These are phyloP conservation scores for Egretta garzetta DNA, from an alignment of 2,113 vertebrate species.

Conservation along the genomic window DNA sequence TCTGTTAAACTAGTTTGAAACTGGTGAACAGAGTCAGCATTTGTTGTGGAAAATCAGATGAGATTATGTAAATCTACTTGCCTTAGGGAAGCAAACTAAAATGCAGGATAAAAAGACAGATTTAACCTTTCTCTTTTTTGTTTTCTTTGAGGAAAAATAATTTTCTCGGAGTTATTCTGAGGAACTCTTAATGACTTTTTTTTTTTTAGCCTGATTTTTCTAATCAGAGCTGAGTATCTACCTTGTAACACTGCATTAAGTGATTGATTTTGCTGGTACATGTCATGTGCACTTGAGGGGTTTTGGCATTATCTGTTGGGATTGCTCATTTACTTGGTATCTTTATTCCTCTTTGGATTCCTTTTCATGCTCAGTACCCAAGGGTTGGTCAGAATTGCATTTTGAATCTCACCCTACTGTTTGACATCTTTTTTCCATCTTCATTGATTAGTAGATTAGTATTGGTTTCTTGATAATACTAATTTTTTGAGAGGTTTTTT, in stretches of 20 bases:
- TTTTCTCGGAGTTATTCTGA: background rate
- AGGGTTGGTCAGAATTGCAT: background rate
- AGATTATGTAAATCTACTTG: background rate
- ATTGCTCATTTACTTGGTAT: background rate
- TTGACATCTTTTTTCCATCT: background rate
- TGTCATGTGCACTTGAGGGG: background rate
- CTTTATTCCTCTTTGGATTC: background rate
- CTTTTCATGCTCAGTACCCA: background rate
- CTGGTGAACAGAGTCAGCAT: background rate
- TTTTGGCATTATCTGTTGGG: background rate
- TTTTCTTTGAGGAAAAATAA: background rate
- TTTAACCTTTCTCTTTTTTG: background rate
- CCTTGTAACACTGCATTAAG: background rate
- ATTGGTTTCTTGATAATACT: background rate
- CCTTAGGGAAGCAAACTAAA: background rate
- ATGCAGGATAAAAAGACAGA: background rate
- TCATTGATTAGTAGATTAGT: background rate
- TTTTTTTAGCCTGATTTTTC: background rate
- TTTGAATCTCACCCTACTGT: background rate
- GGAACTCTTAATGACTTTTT: background rate
- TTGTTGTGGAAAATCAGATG: background rate
- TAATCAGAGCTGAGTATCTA: background rate
- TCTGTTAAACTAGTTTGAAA: background rate
- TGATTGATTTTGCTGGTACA: background rate
- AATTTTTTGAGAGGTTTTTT: fast-evolving